phyloP scores from a whole-genome alignment of 2,113 vertebrate genomes.

The Gallinago jamesoni region DNA sequence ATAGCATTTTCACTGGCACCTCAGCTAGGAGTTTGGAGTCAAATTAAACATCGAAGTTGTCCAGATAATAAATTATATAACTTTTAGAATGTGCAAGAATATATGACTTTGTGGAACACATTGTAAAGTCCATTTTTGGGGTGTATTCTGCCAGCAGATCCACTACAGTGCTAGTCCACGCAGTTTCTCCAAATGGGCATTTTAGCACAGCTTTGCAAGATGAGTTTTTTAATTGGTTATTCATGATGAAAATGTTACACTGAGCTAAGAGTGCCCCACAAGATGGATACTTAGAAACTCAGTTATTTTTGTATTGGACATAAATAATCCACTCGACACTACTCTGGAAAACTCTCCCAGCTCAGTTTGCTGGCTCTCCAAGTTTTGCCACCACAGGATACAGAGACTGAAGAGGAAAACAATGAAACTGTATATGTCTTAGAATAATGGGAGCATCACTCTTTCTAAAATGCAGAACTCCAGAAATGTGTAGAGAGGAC shows the following conservation, averaged over 20 bases:
- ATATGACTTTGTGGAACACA: not conserved
- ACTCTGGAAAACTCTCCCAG: conserved; percentile 26
- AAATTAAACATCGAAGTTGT: not conserved
- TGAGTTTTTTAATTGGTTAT: conserved; percentile 13
- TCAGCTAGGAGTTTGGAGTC: not conserved
- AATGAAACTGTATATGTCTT: not conserved
- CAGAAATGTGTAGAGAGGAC: not conserved
- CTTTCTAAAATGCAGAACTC: not conserved
- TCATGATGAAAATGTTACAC: conserved; percentile 28
- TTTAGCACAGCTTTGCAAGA: not conserved
- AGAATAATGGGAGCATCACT: not conserved
- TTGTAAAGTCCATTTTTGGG: not conserved
- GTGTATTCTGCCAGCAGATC: not conserved
- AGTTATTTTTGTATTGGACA: conserved; percentile 62
- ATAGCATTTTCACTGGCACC: not conserved
- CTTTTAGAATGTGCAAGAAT: not conserved
- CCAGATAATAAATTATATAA: not conserved
- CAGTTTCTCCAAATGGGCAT: not conserved
- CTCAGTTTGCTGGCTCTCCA: conserved; percentile 30
- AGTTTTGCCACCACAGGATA: conserved; percentile 35
- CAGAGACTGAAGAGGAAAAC: conserved; percentile 7
- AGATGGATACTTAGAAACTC: conserved; percentile 52
- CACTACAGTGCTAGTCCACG: not conserved
- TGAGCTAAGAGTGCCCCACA: conserved; percentile 40
- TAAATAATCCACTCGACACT: conserved; percentile 36